phyloP scores from a whole-genome alignment of 2,888 invertebrate species.

The Cerastis leucographa region DNA sequence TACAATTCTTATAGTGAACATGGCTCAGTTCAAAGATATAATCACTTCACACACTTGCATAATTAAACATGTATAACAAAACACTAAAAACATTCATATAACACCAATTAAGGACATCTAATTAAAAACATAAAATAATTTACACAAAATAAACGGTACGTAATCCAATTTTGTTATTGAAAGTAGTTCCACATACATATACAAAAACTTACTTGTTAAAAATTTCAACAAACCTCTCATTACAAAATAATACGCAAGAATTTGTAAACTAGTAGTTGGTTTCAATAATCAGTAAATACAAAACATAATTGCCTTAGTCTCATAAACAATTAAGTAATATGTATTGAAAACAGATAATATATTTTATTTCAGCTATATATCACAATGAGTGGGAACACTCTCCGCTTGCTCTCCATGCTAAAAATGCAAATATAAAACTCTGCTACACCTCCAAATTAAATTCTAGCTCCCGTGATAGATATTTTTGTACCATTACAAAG shows the following conservation, averaged over 20 bases:
- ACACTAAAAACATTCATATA: constrained; percentile 50
- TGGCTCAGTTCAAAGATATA: constrained; percentile 23
- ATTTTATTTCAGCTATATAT: constrained; percentile 32
- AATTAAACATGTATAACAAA: constrained; percentile 53
- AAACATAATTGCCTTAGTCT: constrained; percentile 35
- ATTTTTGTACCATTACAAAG: constrained; percentile 10
- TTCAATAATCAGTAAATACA: constrained; percentile 34
- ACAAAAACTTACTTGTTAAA: constrained; percentile 39
- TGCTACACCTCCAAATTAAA: constrained; percentile 2
- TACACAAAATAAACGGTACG: constrained; percentile 43
- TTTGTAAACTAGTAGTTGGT: constrained; percentile 58
- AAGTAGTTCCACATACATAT: constrained; percentile 62
- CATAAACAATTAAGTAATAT: constrained; percentile 13
- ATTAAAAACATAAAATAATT: constrained; percentile 44
- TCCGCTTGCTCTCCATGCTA: background rate
- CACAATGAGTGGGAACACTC: constrained; percentile 26
- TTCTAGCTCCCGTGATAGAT: background rate
- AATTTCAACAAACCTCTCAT: constrained; percentile 40
- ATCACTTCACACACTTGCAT: constrained; percentile 44
- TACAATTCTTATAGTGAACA: constrained; percentile 21
- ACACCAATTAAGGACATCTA: constrained; percentile 45
- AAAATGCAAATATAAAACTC: constrained; percentile 1
- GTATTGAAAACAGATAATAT: constrained; percentile 13
- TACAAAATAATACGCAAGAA: constrained; percentile 56
- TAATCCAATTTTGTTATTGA: constrained; percentile 42